A percentile compares a stretch with the other conserved stretches of the same genome.
Conservation (phyloP, 2,113 vertebrate species). For the Ahaetulla prasina region DNA sequence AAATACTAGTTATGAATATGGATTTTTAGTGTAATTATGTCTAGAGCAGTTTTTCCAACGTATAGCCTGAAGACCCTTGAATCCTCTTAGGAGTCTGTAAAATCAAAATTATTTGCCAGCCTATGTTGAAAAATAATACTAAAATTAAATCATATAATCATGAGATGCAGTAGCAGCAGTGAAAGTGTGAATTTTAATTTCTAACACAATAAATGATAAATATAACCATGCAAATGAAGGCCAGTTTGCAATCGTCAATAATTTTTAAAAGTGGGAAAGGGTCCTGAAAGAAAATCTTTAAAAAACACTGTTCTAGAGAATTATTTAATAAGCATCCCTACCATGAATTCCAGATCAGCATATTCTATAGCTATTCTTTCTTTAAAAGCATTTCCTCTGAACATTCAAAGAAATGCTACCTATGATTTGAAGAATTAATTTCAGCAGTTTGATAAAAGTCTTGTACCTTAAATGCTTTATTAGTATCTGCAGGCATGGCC, state of each 20-base stretch:
- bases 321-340: background rate
- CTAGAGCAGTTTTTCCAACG: background rate
- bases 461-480: conserved; percentile 97
- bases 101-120: background rate
- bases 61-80: background rate
- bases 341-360: background rate
- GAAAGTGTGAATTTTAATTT: background rate
- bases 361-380: background rate
- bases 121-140: background rate
- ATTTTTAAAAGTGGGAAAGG: background rate
- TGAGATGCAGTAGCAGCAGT: background rate
- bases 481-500: conserved; percentile 98
- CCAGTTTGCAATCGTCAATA: background rate
- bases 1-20: background rate
- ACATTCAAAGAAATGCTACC: background rate
- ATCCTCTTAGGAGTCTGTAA: background rate
- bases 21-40: background rate
- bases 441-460: background rate
- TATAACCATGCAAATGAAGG: background rate
- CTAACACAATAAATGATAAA: background rate
- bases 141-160: background rate
- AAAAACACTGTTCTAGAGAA: background rate
- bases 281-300: background rate
- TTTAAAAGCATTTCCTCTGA: background rate
- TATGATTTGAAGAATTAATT: background rate